Evolutionary conservation across 2,113 vertebrate genomes (phyloP), one percentile per base, ranked within the genome.

Genomic region (Cyprinodon variegatus): DNA sequence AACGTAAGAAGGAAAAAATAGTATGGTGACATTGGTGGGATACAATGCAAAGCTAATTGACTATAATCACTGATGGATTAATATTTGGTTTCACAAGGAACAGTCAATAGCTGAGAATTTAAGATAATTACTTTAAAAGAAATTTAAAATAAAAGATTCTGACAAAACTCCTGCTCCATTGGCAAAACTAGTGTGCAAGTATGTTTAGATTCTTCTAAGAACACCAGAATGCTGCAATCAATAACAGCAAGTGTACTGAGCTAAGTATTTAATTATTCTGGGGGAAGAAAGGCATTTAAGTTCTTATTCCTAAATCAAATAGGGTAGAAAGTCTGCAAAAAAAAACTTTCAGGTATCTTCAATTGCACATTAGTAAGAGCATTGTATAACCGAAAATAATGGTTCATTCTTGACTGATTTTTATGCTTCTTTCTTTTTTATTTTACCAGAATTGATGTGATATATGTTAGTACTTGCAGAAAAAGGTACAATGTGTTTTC

Each of bases 261-360:
- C 86, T 76, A 83, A 74, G 73, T 76, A 64, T 92, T 89, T 90
- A 79, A 90, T 86, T 85, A 66, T 75, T 46, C 72, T 85, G 68
- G 84, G 86, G 78, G 86, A 76, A 85, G 61, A 5, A 8, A 67
- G 77, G 81, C 78, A 70, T 74, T 81, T 74, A 86, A 75, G 83
- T 80, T 85, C 37, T 87, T 72, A 80, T 77, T 77, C 67, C 76
- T 72, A 91, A 88, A 89, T 90, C 86, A 90, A 89, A 90, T 84
- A 72, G 81, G 76, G 68, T 78, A 80, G 79, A 87, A 85, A 82
- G 86, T 89, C 77, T 78, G 83, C 65, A 63, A 29, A 61, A 29
- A 29, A 29, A 72, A 65, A 66, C 86, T 87, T 90, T 87, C 76
- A 92, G 87, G 84, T 89, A 22, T 88, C 87, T 91, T 92, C 90